phyloP scores from a whole-genome alignment of 2,113 vertebrate species.

The Azemiops feae region DNA sequence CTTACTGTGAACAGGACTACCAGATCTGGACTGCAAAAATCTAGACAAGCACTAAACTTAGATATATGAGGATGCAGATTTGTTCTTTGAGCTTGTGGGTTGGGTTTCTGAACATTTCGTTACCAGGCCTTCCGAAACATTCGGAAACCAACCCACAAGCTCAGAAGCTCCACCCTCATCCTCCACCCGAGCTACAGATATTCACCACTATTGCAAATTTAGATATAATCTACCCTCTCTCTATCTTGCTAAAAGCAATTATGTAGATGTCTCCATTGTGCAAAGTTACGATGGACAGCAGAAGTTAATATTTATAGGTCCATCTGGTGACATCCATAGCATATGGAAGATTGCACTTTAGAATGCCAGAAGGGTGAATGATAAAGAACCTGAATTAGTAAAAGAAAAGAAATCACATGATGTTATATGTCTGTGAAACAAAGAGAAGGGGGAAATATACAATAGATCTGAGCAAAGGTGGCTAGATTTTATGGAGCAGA shows the following conservation, averaged over 20 bases:
- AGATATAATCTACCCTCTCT: neutral
- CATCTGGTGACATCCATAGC: neutral
- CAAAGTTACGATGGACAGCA: neutral
- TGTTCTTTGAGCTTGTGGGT: neutral
- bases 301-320: neutral
- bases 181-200: neutral
- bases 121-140: neutral
- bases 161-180: neutral
- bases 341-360: neutral
- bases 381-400: neutral
- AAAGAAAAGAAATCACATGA: neutral
- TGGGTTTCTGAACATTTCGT: neutral
- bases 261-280: neutral
- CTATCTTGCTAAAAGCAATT: neutral
- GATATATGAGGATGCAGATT: too few species aligned
- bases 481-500: neutral
- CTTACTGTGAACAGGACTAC: conserved; percentile 23
- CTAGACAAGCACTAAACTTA: neutral
- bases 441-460: neutral
- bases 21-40: neutral
- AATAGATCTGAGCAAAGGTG: neutral
- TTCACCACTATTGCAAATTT: neutral
- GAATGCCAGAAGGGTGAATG: neutral
- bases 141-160: neutral
- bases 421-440: neutral